These are phyloP conservation scores for Cuculus canorus DNA, from an alignment of 2,797 vertebrate species.

Conservation along the genomic window DNA sequence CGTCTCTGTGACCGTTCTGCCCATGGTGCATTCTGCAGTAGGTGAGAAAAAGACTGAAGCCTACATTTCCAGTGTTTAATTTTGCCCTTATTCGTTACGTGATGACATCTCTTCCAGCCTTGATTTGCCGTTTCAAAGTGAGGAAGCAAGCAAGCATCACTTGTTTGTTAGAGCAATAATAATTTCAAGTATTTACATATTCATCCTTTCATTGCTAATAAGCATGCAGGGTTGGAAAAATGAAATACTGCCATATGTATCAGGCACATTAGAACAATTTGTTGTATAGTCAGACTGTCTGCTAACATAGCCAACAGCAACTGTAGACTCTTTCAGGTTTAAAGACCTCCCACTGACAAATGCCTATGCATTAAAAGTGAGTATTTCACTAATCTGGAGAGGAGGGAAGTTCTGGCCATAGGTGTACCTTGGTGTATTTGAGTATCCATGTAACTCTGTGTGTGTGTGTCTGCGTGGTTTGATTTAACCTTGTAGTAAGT, in stretches of 20 bases:
- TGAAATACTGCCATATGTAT: background rate
- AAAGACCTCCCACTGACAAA: too few relatives aligned
- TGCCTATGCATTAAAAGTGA: too few relatives aligned
- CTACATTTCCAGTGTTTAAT: background rate
- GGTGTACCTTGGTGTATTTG: too few relatives aligned
- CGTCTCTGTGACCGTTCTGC: slow-evolving; percentile 87
- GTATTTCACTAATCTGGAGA: too few relatives aligned
- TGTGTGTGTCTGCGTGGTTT: too few relatives aligned
- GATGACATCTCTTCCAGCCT: background rate
- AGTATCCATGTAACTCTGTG: too few relatives aligned
- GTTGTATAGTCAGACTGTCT: background rate
- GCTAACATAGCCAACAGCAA: too few relatives aligned
- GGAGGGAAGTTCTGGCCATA: too few relatives aligned
- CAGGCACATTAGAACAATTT: background rate
- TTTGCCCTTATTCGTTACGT: background rate
- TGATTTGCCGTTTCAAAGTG: background rate
- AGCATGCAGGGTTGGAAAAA: background rate
- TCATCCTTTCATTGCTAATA: background rate
- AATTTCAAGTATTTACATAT: background rate
- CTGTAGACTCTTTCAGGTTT: too few relatives aligned
- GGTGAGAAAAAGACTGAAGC: slow-evolving; percentile 74
- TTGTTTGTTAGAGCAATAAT: background rate
- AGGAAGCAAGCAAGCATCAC: background rate
- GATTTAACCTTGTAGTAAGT: too few relatives aligned
- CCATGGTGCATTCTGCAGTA: slow-evolving; percentile 82